Evolutionary conservation across 2,113 vertebrate species (phyloP), one percentile per base, ranked within the genome.

Genomic region (Eptesicus fuscus): DNA sequence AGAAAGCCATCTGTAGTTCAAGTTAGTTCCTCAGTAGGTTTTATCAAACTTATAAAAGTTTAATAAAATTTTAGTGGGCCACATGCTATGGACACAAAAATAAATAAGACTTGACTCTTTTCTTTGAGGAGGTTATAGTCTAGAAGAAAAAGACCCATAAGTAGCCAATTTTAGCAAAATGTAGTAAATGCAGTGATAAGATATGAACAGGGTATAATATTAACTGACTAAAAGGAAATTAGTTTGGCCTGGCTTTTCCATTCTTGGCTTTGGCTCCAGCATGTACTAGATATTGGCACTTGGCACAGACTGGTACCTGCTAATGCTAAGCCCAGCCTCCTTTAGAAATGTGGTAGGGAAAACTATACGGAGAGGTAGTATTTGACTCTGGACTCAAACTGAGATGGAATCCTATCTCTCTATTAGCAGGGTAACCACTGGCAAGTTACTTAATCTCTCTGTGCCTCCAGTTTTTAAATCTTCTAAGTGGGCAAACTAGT

Each of bases 31-130:
- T 86, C 3, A 79, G n/a, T 65, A 95, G n/a, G 6, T 78, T 94
- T 76, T 85, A 85, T 73, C n/a, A 65, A 51, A 92, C 28, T 73
- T 94, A 28, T 51, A 25, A 71, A 94, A 88, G 35, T 77, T 92
- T 61, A 76, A 59, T 47, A 44, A 93, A 74, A 16, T 69, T 92
- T 90, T 82, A 49, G 12, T 49, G 74, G 40, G 47, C 28, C 35
- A 22, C 32, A 25, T 91, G 61, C 23, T 83, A 0, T 76, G 35
- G 47, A 61, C 59, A 61, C 59, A 61, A 61, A 61, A 61, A 61
- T 61, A 61, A 61, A 61, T 61, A 28, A 61, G 59, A 61, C 23
- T 25, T 25, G 56, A 59, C 56, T 59, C 9, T 59, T 17, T 49
- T 59, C 56, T 59, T 59, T 3, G 9, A 59, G 30, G 22, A 56